Evolutionary conservation across 1,140 invertebrate genomes (phyloP).

Genomic region (honey bee (Apis mellifera)): Amel_HAv3.1 CM009935.2:3283501-3284000

Average conservation of each 20-base stretch:
- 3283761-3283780: conserved; percentile 61
- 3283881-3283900: not conserved
- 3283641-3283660: conserved; percentile 35
- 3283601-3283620: not conserved
- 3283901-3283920: not conserved
- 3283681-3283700: conserved; percentile 39
- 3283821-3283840: conserved; percentile 49
- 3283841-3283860: conserved; percentile 52
- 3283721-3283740: conserved; percentile 69
- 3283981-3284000: no score
- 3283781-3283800: conserved; percentile 63
- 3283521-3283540: not conserved
- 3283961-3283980: not conserved
- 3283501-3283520: not conserved
- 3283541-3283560: not conserved
- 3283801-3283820: conserved; percentile 61
- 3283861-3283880: conserved; percentile 40
- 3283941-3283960: not conserved
- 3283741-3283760: conserved; percentile 58
- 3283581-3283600: no score
- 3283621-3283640: conserved; percentile 16
- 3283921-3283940: no score
- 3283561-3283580: not conserved
- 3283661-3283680: conserved; percentile 61
- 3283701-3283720: conserved; percentile 72